Evolutionary conservation across 1,140 invertebrate genomes (phyloP).

Genomic region (Drosophila pachea): DNA sequence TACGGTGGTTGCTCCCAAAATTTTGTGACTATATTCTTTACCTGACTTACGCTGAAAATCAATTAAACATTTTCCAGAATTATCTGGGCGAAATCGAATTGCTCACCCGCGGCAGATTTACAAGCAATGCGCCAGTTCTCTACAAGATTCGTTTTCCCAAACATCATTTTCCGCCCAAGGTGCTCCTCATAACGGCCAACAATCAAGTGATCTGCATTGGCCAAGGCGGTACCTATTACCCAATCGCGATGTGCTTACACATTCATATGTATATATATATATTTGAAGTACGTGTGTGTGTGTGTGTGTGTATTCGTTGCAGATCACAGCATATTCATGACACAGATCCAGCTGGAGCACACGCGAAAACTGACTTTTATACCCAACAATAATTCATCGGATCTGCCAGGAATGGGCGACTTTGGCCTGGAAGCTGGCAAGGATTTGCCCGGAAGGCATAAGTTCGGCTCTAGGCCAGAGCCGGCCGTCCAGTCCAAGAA

Average conservation of each 20-base stretch:
- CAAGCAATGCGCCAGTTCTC: constrained; percentile 52
- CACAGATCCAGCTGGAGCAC: constrained; percentile 75
- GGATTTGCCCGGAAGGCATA: constrained; percentile 32
- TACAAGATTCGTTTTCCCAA: constrained; percentile 75
- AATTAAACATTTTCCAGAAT: constrained; percentile 39
- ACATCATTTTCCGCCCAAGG: constrained; percentile 69
- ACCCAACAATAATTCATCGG: constrained; percentile 42
- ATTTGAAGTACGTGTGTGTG: neutral
- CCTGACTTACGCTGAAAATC: too few relatives aligned
- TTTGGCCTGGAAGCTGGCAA: constrained; percentile 34
- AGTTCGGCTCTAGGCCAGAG: constrained; percentile 34
- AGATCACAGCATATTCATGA: constrained; percentile 76
- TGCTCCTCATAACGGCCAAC: constrained; percentile 64
- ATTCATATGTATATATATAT: neutral
- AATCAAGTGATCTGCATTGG: constrained; percentile 72
- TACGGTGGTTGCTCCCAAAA: constrained; percentile 45
- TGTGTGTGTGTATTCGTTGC: neutral
- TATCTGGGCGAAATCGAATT: constrained; percentile 75
- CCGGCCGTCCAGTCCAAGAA: constrained; percentile 67
- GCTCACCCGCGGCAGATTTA: constrained; percentile 67
- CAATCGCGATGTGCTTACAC: too few relatives aligned
- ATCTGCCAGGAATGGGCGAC: constrained; percentile 9
- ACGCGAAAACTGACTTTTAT: constrained; percentile 71
- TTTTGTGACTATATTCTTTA: too few relatives aligned
- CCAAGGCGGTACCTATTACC: constrained; percentile 46